phyloP scores from a whole-genome alignment of 2,113 vertebrate species.

The Psittacula cyanocephala region DNA sequence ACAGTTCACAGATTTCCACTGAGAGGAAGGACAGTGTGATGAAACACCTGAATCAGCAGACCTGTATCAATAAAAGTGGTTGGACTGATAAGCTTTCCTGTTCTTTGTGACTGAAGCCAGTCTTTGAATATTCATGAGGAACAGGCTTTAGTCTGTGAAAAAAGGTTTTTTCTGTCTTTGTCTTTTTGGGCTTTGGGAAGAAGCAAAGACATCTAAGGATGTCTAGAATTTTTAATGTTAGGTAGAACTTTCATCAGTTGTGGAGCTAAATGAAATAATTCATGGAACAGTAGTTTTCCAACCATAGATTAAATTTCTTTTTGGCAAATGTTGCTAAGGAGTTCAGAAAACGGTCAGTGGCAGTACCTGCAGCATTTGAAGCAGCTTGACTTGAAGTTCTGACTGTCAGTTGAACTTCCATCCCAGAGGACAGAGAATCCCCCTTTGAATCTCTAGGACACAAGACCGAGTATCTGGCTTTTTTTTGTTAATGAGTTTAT shows the following conservation, averaged over 20 bases:
- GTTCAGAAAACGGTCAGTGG: not conserved
- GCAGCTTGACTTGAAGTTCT: conserved; percentile 19
- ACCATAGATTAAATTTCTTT: conserved; percentile 10
- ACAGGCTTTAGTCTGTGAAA: conserved; percentile 12
- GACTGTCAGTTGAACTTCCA: conserved; percentile 10
- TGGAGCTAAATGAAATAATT: conserved; percentile 32
- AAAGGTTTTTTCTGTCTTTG: conserved; percentile 30
- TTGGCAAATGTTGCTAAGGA: conserved; percentile 36
- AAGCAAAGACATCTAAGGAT: conserved; percentile 19
- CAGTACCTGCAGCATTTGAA: conserved; percentile 7
- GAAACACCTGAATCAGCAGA: not conserved
- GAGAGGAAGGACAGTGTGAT: not conserved
- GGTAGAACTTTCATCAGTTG: conserved; percentile 5
- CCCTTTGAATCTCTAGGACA: not conserved
- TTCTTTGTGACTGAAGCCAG: not conserved
- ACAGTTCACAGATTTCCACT: not conserved
- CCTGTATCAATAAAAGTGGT: not conserved
- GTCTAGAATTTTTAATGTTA: conserved; percentile 17
- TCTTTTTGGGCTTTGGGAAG: not conserved
- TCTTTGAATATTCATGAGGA: conserved; percentile 42
- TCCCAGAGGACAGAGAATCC: not conserved
- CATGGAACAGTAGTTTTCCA: conserved; percentile 8
- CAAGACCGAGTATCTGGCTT: not conserved
- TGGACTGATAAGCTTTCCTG: conserved; percentile 24
- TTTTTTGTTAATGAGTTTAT: not conserved